These are phyloP conservation scores for Anthrax anthrax DNA, from an alignment of 2,888 invertebrate species.

Conservation along the genomic window DNA sequence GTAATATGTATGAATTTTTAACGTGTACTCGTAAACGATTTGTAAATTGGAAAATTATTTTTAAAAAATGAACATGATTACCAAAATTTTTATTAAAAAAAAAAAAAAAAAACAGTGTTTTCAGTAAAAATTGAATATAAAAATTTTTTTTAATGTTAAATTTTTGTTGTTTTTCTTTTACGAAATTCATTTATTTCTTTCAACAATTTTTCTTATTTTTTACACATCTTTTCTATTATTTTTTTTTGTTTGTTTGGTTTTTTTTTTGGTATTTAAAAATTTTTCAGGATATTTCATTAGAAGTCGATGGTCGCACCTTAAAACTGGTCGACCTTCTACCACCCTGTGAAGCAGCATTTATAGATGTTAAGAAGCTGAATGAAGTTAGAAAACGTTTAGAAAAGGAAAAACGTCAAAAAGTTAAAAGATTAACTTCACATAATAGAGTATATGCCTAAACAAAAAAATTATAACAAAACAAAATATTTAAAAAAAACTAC, in stretches of 20 bases:
- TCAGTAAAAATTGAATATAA: too few relatives aligned
- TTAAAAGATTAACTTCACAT: not conserved
- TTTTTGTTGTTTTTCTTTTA: too few relatives aligned
- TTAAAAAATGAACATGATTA: too few relatives aligned
- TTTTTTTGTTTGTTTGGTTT: not conserved
- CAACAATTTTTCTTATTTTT: too few relatives aligned
- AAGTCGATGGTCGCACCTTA: constrained; percentile 20
- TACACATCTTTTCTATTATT: too few relatives aligned
- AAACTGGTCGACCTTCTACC: constrained; percentile 24
- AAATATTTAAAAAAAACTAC: not conserved
- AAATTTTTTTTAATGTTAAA: too few relatives aligned
- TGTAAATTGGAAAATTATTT: too few relatives aligned
- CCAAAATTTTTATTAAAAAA: too few relatives aligned
- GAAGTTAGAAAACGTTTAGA: constrained; percentile 14
- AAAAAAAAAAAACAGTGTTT: too few relatives aligned
- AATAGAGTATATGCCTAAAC: not conserved
- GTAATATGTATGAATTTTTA: too few relatives aligned
- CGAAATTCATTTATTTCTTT: too few relatives aligned
- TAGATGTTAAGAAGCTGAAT: constrained; percentile 25
- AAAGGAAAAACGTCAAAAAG: not conserved
- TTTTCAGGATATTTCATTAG: constrained; percentile 12
- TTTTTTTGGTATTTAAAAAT: constrained; percentile 1
- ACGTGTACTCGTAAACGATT: too few relatives aligned
- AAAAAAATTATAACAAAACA: not conserved
- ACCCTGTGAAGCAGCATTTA: constrained; percentile 26